phyloP scores from a whole-genome alignment of 2,888 invertebrate genomes.

The Agrochola lota region DNA sequence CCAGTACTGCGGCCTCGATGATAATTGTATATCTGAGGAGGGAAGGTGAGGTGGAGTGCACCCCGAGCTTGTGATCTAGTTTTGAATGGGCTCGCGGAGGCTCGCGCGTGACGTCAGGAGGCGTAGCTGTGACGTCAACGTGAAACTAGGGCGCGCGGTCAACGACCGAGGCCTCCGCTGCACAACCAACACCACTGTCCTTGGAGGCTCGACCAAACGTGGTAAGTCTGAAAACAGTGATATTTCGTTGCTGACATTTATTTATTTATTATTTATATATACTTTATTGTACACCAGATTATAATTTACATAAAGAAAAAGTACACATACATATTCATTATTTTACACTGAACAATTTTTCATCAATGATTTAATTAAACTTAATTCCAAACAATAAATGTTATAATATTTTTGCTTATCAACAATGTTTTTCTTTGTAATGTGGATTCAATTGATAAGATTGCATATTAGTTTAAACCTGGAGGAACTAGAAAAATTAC shows the following conservation, averaged over 20 bases:
- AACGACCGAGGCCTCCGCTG: conserved; percentile 81
- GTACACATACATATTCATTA: too few relatives aligned
- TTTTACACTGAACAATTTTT: not conserved
- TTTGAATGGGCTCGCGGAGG: conserved; percentile 88
- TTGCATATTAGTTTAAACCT: not conserved
- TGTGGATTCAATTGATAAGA: not conserved
- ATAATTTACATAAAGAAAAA: too few relatives aligned
- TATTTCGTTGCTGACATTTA: not conserved
- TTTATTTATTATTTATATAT: too few relatives aligned
- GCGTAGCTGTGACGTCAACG: conserved; percentile 88
- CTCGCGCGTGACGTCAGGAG: conserved; percentile 87
- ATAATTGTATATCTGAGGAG: conserved; percentile 70
- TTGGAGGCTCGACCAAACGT: conserved; percentile 67
- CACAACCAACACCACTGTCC: conserved; percentile 77
- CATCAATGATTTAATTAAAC: not conserved
- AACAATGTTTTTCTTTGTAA: not conserved
- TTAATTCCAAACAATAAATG: not conserved
- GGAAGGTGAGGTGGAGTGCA: conserved; percentile 75
- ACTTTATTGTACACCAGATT: too few relatives aligned
- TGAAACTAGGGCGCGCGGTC: conserved; percentile 87
- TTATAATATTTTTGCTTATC: not conserved
- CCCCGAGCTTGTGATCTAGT: conserved; percentile 86
- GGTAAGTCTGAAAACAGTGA: conserved; percentile 58
- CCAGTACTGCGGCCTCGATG: conserved; percentile 74
- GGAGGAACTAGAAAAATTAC: not conserved